A percentile compares a stretch with the other conserved stretches of the same genome.
Evolutionary conservation across 64 coral and sea anemone species (phyloP).

Genomic region (Montipora efflorescens): DNA sequence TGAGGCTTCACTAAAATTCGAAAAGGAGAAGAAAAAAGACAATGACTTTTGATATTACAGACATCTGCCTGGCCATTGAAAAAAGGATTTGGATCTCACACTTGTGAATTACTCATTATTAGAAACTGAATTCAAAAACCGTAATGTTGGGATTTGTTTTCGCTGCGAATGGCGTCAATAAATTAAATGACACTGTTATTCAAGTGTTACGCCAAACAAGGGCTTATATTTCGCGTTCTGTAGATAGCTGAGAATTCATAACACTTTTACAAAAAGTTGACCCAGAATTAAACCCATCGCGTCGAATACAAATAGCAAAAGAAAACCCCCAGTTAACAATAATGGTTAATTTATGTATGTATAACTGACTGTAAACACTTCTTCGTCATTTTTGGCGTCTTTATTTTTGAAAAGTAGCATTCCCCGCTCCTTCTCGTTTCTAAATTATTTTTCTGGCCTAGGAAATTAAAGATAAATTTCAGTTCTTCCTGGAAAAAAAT

Average conservation of each 20-base stretch:
- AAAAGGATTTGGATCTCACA: slow-evolving; percentile 42
- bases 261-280: no score
- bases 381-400: background rate
- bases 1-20: background rate
- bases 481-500: no score
- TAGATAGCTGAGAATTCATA: no score
- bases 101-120: slow-evolving; percentile 8
- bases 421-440: no score
- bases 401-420: no score
- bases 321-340: slow-evolving; percentile 9
- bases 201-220: background rate
- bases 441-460: no score
- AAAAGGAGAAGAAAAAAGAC: background rate
- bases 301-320: background rate
- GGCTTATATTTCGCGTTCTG: background rate
- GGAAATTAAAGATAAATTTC: no score
- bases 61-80: slow-evolving; percentile 42
- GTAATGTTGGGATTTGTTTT: background rate
- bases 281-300: background rate
- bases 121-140: background rate
- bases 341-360: background rate
- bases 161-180: background rate
- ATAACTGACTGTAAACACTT: background rate
- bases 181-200: background rate
- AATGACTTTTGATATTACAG: background rate